These are phyloP conservation scores for Paracentrotus lividus DNA, from an alignment of 53 echinoderm and acorn worm genomes.

Conservation along the genomic window DNA sequence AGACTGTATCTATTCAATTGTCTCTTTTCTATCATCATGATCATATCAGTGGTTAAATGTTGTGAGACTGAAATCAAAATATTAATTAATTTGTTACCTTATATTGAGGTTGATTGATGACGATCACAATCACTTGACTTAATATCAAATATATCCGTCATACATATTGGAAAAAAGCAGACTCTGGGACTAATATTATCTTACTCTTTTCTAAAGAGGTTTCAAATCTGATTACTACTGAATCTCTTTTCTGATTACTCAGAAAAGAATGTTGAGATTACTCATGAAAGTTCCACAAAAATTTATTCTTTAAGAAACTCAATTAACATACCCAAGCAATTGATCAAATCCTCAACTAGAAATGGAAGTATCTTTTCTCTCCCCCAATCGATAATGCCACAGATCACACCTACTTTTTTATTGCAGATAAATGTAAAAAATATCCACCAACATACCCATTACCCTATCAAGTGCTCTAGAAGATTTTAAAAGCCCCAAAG, in stretches of 20 bases:
- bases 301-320: not conserved
- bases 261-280: not conserved
- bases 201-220: not conserved
- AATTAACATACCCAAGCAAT: slow-evolving; percentile 1
- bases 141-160: not conserved
- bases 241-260: not conserved
- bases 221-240: not conserved
- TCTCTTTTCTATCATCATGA: too few species aligned
- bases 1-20: too few species aligned
- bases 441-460: slow-evolving; percentile 1
- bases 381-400: not conserved
- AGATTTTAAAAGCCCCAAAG: slow-evolving; percentile 22
- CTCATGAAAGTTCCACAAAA: not conserved
- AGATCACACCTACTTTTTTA: not conserved
- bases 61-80: not conserved
- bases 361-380: not conserved
- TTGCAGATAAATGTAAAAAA: not conserved
- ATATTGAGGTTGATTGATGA: not conserved
- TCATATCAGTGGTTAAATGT: not conserved
- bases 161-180: not conserved
- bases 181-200: not conserved
- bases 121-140: not conserved
- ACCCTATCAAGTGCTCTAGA: slow-evolving; percentile 25
- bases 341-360: slow-evolving; percentile 14
- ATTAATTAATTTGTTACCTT: not conserved